Evolutionary conservation across 1,140 invertebrate genomes (phyloP).

Genomic region (Bombus consobrinus): DNA sequence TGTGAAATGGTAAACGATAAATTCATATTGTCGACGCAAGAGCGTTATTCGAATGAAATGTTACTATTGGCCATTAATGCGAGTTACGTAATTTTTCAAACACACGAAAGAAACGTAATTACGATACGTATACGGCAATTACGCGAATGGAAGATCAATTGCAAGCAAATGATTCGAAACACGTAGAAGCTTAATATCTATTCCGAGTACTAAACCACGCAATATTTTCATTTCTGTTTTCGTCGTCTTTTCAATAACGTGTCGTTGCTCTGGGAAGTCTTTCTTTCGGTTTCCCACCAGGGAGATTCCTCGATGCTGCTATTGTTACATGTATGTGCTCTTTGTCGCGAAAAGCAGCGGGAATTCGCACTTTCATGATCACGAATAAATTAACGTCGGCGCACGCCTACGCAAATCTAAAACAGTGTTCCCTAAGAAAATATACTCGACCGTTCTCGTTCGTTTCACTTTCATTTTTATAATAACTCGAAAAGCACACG

Average conservation of each 20-base stretch:
- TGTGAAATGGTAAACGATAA: neutral
- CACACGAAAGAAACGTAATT: neutral
- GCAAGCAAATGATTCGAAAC: neutral
- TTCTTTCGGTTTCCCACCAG: constrained; percentile 12
- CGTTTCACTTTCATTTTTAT: constrained; percentile 53
- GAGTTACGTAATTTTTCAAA: neutral
- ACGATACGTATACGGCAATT: neutral
- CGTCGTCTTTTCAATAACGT: neutral
- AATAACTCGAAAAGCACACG: constrained; percentile 30
- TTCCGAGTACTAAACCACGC: neutral
- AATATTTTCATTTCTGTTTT: neutral
- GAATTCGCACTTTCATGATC: constrained; percentile 42
- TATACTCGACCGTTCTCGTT: neutral
- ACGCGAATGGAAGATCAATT: neutral
- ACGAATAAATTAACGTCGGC: constrained; percentile 34
- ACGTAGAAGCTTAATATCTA: neutral
- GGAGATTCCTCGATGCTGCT: neutral
- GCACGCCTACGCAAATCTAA: neutral
- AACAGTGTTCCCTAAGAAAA: constrained; percentile 8
- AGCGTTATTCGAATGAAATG: neutral
- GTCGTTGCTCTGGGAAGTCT: constrained; percentile 21
- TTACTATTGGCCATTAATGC: neutral
- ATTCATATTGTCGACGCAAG: neutral
- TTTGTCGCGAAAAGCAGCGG: constrained; percentile 26
- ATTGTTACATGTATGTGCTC: constrained; percentile 12